Conservation (phyloP, 2,113 vertebrate genomes). For the Stegastes partitus region DNA sequence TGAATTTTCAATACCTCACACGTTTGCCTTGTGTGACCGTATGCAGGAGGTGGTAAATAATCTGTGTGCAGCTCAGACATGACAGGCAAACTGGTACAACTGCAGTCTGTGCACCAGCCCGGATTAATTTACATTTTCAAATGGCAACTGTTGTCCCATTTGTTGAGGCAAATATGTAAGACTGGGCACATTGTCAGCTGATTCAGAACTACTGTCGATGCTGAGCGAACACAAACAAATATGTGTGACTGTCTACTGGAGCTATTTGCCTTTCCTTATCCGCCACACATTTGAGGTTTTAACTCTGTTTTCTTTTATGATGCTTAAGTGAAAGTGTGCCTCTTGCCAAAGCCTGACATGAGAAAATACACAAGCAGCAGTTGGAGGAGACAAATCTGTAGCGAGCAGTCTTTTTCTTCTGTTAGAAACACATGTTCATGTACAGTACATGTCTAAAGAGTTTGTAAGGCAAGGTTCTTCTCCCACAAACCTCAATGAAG, state of each 20-base stretch:
- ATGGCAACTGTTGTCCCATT: slow-evolving; percentile 44
- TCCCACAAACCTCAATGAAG: slow-evolving; percentile 86
- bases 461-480: slow-evolving; percentile 13
- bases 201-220: slow-evolving; percentile 17
- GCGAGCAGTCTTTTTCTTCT: slow-evolving; percentile 11
- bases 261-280: slow-evolving; percentile 18
- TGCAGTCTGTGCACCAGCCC: background rate
- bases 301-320: slow-evolving; percentile 22
- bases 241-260: slow-evolving; percentile 19
- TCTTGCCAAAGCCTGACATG: slow-evolving; percentile 54
- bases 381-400: slow-evolving; percentile 28
- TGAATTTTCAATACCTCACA: slow-evolving; percentile 74
- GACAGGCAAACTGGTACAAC: background rate
- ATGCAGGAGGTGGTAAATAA: slow-evolving; percentile 47
- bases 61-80: slow-evolving; percentile 28
- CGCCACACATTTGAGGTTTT: slow-evolving; percentile 37
- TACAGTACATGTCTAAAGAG: background rate
- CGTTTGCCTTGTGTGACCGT: slow-evolving; percentile 49
- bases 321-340: slow-evolving; percentile 25
- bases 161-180: slow-evolving; percentile 42
- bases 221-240: slow-evolving; percentile 42
- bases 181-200: slow-evolving; percentile 12
- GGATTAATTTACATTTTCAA: slow-evolving; percentile 1
- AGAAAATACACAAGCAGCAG: slow-evolving; percentile 50
- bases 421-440: slow-evolving; percentile 20